These are phyloP conservation scores for Chinchilla lanigera DNA, from an alignment of 2,113 vertebrate genomes.

Conservation along the genomic window DNA sequence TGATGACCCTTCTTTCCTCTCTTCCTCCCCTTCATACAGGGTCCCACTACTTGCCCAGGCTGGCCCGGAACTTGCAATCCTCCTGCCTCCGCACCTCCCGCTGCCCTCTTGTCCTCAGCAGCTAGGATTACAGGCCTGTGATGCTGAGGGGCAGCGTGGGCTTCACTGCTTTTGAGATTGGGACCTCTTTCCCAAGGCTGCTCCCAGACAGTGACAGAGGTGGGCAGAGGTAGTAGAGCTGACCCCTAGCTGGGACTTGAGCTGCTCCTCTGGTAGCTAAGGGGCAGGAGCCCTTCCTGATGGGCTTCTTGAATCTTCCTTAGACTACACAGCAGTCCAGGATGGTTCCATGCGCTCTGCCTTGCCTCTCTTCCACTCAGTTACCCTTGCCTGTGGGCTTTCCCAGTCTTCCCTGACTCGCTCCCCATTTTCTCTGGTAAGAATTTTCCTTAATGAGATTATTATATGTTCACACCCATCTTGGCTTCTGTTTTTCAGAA, in stretches of 20 bases:
- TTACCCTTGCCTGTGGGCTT: neutral
- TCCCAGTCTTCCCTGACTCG: neutral
- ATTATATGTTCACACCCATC: neutral
- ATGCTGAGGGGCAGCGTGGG: neutral
- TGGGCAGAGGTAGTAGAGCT: neutral
- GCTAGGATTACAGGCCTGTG: neutral
- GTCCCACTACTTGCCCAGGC: neutral
- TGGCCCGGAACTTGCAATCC: neutral
- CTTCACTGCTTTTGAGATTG: neutral
- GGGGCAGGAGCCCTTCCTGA: fast-evolving
- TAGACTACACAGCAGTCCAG: fast-evolving
- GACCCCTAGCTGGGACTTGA: neutral
- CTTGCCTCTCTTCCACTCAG: neutral
- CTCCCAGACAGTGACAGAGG: neutral
- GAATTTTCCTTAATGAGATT: neutral
- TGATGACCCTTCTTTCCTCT: neutral
- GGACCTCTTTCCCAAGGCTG: neutral
- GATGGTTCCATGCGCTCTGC: neutral
- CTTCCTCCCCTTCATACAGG: neutral
- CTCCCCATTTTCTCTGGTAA: neutral
- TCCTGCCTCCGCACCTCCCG: neutral
- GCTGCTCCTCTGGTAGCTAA: neutral
- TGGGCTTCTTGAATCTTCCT: neutral
- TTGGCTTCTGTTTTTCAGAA: neutral
- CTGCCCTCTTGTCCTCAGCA: neutral